Evolutionary conservation across 2,797 vertebrate genomes (phyloP).

Genomic region (Syncerus caffer): DNA sequence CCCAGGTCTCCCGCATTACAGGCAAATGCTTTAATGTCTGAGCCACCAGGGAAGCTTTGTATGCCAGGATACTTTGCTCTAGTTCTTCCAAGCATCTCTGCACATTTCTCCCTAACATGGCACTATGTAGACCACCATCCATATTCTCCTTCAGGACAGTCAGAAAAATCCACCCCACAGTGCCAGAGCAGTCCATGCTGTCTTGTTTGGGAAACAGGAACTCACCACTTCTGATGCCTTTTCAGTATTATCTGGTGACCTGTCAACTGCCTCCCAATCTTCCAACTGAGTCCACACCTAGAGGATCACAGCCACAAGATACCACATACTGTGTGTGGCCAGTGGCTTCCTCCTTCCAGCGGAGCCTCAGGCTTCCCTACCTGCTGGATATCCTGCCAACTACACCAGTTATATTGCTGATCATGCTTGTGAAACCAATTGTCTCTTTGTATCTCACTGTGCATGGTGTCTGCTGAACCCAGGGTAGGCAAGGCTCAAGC

Average conservation of each 20-base stretch:
- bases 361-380: background rate
- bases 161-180: background rate
- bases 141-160: background rate
- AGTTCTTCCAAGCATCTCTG: background rate
- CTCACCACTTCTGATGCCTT: background rate
- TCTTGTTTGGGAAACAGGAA: background rate
- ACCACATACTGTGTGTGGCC: background rate
- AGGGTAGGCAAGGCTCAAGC: background rate
- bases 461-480: background rate
- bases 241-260: background rate
- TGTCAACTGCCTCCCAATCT: background rate
- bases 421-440: background rate
- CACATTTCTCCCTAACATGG: background rate
- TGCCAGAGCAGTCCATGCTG: background rate
- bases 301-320: background rate
- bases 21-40: background rate
- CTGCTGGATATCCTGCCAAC: background rate
- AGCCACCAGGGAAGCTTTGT: background rate
- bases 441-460: background rate
- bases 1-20: background rate
- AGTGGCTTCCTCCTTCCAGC: background rate
- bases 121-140: background rate
- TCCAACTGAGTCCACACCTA: background rate
- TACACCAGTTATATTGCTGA: background rate
- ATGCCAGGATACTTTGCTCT: background rate